Base-by-base conservation (phyloP, 1,140 invertebrate genomes). In the Tetragonula clypearis region DNA sequence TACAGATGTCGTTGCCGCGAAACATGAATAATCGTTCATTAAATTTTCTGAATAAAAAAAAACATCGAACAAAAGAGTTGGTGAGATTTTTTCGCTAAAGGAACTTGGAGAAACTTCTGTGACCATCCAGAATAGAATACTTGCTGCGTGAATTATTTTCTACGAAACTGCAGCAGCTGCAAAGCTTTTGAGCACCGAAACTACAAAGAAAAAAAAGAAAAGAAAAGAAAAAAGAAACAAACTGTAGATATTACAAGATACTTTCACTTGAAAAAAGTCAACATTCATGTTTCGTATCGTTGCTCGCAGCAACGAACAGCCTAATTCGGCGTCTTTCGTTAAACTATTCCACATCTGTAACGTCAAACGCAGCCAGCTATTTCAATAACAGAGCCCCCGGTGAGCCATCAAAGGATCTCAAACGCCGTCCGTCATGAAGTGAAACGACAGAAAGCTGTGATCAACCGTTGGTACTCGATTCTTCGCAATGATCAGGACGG, bases 161-260 rank as follows among this genome's bases (percentile, higher is more conserved):
- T 49, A 49, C 41, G 41, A 14, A 0, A 62, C 11, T 4, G 60
- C 23, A n/a, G 3, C 23, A 62, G 12, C 0, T n/a, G 23, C 12
- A 62, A 62, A n/a, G n/a, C n/a, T 62, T 62, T n/a, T 4, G 11
- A 23, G 12, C 11, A 12, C 41, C 41, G 6, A 41, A 8, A 49
- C 8, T 41, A 6, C 6, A 58, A 21, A 6, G 0, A 0, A 0
- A 58, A 6, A 5, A 0, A 0, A 58, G 8, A 58, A 5, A 0
- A 0, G 19, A 58, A 58, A 58, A 58, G 8, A 21, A 6, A 56
- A 56, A 56, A 19, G 6, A 56, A 49, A 35, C 35, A 35, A 19
- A 56, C 41, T 49, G 41, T 8, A 49, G 41, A 49, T 8, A 49
- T 9, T 49, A 49, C 8, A 49, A 8, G 41, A 49, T 49, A 49